These are phyloP conservation scores for Scaptomyza montana DNA, from an alignment of 1,140 invertebrate genomes.

Conservation along the genomic window DNA sequence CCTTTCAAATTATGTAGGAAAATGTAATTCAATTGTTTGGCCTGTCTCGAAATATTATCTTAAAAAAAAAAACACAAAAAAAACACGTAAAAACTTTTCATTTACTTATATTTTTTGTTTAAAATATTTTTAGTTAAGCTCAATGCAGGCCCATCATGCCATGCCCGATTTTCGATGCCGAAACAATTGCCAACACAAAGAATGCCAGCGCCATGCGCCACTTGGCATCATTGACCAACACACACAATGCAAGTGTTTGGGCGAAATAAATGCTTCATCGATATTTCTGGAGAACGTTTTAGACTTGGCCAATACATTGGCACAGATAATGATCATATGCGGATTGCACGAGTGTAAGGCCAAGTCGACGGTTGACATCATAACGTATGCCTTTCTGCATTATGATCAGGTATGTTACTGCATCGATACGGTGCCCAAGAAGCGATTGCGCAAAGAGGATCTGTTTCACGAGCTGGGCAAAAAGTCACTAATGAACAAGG, in stretches of 20 bases:
- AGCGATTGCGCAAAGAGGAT: conserved; percentile 74
- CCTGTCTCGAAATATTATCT: neutral
- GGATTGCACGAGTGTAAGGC: conserved; percentile 81
- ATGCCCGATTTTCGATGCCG: conserved; percentile 78
- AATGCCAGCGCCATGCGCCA: conserved; percentile 72
- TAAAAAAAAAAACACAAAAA: conserved; percentile 24
- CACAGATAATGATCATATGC: conserved; percentile 79
- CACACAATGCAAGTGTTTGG: conserved; percentile 72
- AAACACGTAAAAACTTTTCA: conserved; percentile 1
- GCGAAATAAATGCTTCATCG: conserved; percentile 76
- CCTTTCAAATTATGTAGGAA: neutral
- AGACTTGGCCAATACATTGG: conserved; percentile 70
- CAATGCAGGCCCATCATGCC: conserved; percentile 75
- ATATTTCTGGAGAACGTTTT: conserved; percentile 78
- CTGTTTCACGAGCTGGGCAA: conserved; percentile 78
- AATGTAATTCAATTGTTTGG: conserved; percentile 6
- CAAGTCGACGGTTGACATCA: conserved; percentile 75
- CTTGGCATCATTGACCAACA: conserved; percentile 73
- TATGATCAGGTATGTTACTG: conserved; percentile 81
- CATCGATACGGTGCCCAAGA: conserved; percentile 74
- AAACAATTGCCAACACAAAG: conserved; percentile 74
- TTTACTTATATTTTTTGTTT: neutral
- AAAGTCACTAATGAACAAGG: conserved; percentile 79
- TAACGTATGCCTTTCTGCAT: conserved; percentile 75
- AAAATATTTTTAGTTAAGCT: conserved; percentile 1